Evolutionary conservation across 2,888 invertebrate species (phyloP).

Genomic region (Cabera pusaria): DNA sequence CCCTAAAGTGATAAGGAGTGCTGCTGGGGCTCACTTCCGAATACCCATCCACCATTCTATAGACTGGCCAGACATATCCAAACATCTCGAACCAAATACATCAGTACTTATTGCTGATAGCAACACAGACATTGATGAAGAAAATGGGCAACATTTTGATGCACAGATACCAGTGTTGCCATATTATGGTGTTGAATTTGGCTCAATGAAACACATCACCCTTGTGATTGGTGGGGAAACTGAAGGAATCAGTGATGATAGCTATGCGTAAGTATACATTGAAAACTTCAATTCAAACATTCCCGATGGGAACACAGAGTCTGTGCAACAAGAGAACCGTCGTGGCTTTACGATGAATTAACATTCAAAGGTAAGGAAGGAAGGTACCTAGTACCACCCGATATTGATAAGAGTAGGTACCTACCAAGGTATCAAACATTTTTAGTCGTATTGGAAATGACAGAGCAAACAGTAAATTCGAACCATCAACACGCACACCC

Average conservation of each 20-base stretch:
- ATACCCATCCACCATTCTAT: conserved; percentile 86
- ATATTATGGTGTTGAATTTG: conserved; percentile 85
- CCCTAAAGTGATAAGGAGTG: conserved; percentile 92
- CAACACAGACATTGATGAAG: conserved; percentile 55
- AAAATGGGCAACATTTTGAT: conserved; percentile 28
- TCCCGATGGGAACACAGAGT: no score
- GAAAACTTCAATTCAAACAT: no score
- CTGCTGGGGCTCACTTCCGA: conserved; percentile 93
- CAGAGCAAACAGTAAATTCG: no score
- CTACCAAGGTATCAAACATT: no score
- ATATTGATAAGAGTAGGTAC: no score
- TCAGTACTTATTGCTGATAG: conserved; percentile 88
- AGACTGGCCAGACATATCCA: conserved; percentile 85
- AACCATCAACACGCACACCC: no score
- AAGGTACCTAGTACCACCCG: no score
- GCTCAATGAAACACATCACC: conserved; percentile 78
- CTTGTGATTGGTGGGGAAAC: conserved; percentile 95
- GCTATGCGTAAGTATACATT: conserved; percentile 83
- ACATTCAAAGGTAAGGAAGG: no score
- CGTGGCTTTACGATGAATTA: no score
- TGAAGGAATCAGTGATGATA: conserved; percentile 90
- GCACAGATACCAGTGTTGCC: conserved; percentile 80
- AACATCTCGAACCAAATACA: conserved; percentile 70
- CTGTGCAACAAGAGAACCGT: no score
- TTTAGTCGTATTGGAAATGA: no score